Evolutionary conservation across 2,797 vertebrate species (phyloP).

Genomic region (Acipenser transmontanus): DNA sequence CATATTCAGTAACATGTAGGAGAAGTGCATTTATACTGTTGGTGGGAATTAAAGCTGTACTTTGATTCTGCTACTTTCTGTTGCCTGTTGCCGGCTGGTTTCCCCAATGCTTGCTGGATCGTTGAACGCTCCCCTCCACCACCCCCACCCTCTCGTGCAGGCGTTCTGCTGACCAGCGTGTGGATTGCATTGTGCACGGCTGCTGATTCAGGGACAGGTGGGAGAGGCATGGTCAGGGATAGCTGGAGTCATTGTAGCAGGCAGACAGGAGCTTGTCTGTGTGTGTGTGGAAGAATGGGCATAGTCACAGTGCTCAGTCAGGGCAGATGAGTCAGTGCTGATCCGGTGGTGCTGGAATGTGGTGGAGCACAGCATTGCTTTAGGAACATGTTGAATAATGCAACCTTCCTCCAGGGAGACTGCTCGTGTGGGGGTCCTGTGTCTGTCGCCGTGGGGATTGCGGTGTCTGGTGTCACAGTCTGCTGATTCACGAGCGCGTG

Average conservation of each 20-base stretch:
- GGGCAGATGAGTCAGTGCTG: background rate
- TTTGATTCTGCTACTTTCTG: background rate
- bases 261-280: background rate
- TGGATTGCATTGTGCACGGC: background rate
- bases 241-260: slow-evolving; percentile 6
- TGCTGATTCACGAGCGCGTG: background rate
- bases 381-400: too few species aligned
- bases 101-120: slow-evolving; percentile 1
- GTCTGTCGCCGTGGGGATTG: background rate
- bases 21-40: too few species aligned
- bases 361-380: background rate
- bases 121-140: background rate
- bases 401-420: too few species aligned
- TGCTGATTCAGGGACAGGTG: background rate
- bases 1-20: too few species aligned
- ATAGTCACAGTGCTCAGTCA: background rate
- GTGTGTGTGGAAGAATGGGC: background rate
- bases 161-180: background rate
- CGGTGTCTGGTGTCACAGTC: background rate
- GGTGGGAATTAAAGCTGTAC: too few species aligned
- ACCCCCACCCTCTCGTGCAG: background rate
- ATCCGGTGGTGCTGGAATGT: background rate
- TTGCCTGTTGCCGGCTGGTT: background rate
- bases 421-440: background rate
- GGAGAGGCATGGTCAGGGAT: background rate